Conservation (phyloP, 2,113 vertebrate genomes). For the Hippocampus mohnikei region DNA sequence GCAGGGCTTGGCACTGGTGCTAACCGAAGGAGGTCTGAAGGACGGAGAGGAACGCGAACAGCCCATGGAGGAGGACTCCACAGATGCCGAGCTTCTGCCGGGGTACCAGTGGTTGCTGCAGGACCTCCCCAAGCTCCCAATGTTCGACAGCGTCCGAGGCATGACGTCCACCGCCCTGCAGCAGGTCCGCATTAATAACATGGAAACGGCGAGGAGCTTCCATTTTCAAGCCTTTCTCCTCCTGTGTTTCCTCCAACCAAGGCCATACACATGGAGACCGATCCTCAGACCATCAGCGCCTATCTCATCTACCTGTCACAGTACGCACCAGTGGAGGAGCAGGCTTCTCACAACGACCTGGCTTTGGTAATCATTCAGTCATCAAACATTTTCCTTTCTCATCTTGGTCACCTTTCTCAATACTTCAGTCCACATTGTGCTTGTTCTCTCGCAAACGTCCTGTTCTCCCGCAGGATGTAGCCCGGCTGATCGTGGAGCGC, state of each 20-base stretch:
- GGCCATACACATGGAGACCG: conserved; percentile 98
- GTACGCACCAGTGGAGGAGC: conserved; percentile 92
- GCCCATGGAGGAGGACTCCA: conserved; percentile 87
- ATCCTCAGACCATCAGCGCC: conserved; percentile 93
- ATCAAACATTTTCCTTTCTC: too few relatives aligned
- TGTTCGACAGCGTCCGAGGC: conserved; percentile 87
- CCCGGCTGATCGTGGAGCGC: conserved; percentile 92
- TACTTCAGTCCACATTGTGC: background rate
- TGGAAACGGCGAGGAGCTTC: background rate
- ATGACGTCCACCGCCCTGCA: conserved; percentile 89
- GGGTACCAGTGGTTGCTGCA: conserved; percentile 92
- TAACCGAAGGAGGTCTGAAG: conserved; percentile 83
- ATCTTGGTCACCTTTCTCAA: background rate
- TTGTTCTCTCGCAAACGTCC: background rate
- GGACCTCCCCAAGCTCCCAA: conserved; percentile 86
- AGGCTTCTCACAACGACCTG: conserved; percentile 88
- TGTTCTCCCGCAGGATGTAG: conserved; percentile 79
- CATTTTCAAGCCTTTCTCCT: background rate
- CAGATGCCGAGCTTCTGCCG: conserved; percentile 79
- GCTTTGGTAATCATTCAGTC: conserved; percentile 79
- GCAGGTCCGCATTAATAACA: conserved; percentile 74
- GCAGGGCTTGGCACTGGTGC: conserved; percentile 90
- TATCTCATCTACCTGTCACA: conserved; percentile 97
- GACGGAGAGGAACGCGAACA: conserved; percentile 90
- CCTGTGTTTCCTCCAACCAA: conserved; percentile 42